Evolutionary conservation across 2,797 vertebrate genomes (phyloP).

Genomic region (Acanthurus leucopareius): DNA sequence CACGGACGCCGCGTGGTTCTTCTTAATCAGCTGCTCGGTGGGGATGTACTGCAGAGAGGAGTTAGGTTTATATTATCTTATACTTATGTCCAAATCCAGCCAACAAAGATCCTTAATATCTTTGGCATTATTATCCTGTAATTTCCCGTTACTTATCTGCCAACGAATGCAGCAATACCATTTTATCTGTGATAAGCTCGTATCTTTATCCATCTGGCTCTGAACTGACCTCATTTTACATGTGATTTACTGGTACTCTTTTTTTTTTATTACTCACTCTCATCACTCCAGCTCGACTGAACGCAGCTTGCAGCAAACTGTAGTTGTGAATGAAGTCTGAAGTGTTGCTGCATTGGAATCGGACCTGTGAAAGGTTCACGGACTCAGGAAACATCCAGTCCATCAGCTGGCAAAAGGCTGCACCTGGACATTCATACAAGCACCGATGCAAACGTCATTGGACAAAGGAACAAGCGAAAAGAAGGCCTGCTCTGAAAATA

Average conservation of each 20-base stretch:
- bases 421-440: constrained; percentile 63
- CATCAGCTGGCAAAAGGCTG: constrained; percentile 80
- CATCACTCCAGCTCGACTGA: constrained; percentile 60
- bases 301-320: constrained; percentile 69
- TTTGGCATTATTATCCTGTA: no score
- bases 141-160: background rate
- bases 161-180: no score
- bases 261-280: constrained; percentile 59
- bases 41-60: constrained; percentile 63
- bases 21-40: constrained; percentile 48
- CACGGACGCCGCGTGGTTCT: constrained; percentile 7
- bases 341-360: constrained; percentile 47
- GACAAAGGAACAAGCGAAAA: background rate
- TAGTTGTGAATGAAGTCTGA: constrained; percentile 68
- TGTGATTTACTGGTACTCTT: background rate
- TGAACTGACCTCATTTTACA: background rate
- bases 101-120: background rate
- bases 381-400: constrained; percentile 70
- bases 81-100: background rate
- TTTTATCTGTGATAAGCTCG: background rate
- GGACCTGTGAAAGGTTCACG: constrained; percentile 68
- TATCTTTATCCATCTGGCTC: accelerated
- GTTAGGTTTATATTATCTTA: background rate
- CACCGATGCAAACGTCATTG: background rate
- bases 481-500: background rate